Percentiles rank a stretch among this genome's conserved stretches.
phyloP scores from a whole-genome alignment of 1,140 invertebrate species.

The Leptoteleia sp. region DNA sequence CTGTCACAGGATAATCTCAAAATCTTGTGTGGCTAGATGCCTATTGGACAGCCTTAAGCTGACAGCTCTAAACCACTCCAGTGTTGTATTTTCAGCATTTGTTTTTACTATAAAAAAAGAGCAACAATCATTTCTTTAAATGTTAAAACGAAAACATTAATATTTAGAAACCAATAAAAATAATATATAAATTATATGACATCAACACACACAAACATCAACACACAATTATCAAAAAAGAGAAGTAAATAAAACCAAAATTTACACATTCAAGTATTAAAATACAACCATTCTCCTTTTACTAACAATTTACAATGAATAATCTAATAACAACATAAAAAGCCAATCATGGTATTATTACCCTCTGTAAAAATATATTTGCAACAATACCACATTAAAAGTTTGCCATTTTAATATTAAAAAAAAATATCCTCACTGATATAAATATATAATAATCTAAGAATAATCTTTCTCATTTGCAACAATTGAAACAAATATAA shows the following conservation, averaged over 20 bases:
- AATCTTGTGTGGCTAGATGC: slow-evolving; percentile 73
- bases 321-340: slow-evolving; percentile 16
- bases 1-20: slow-evolving; percentile 75
- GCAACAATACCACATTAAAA: slow-evolving; percentile 25
- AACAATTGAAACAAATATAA: no score
- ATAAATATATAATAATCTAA: not conserved
- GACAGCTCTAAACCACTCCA: slow-evolving; percentile 76
- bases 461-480: no score
- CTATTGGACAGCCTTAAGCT: slow-evolving; percentile 70
- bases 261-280: no score
- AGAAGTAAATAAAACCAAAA: no score
- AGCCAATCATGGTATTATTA: slow-evolving; percentile 23
- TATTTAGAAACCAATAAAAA: not conserved
- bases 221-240: not conserved
- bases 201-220: slow-evolving; percentile 22
- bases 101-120: slow-evolving; percentile 67
- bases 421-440: not conserved
- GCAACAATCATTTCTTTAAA: slow-evolving; percentile 51
- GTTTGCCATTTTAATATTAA: not conserved
- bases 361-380: slow-evolving; percentile 22
- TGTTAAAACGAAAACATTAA: slow-evolving; percentile 26
- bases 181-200: slow-evolving; percentile 16
- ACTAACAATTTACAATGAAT: slow-evolving; percentile 2
- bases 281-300: not conserved
- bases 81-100: slow-evolving; percentile 70